A percentile compares a stretch with the other conserved stretches of the same genome.
These are phyloP conservation scores for Criorhina ranunculi DNA, from an alignment of 2,888 invertebrate genomes.

Conservation along the genomic window DNA sequence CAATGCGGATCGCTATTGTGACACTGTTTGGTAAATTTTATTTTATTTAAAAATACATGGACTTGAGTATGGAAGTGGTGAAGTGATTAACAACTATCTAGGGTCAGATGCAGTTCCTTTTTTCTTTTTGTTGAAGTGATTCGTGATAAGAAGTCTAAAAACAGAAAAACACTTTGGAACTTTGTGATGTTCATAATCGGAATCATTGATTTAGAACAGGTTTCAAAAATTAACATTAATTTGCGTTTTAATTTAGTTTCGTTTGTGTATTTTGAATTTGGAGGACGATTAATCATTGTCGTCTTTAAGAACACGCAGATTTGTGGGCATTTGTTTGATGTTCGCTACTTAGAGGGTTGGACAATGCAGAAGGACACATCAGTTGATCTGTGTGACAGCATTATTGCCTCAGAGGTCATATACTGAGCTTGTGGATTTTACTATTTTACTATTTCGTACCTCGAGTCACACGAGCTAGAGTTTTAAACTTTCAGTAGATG, in stretches of 20 bases:
- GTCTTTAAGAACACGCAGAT: neutral
- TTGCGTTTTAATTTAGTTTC: neutral
- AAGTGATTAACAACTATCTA: neutral
- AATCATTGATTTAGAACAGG: conserved; percentile 6
- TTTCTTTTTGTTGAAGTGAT: neutral
- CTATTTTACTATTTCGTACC: too few species aligned
- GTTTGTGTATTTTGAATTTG: neutral
- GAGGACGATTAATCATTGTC: neutral
- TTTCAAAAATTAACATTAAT: conserved; percentile 6
- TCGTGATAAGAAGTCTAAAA: conserved; percentile 15
- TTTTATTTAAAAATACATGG: neutral
- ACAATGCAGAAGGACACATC: too few species aligned
- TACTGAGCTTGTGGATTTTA: too few species aligned
- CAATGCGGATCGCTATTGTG: conserved; percentile 60
- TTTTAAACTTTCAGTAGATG: too few species aligned
- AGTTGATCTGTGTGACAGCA: too few species aligned
- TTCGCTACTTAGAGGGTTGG: neutral
- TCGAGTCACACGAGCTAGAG: too few species aligned
- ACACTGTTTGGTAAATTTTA: conserved; percentile 58
- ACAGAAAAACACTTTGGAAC: too few species aligned
- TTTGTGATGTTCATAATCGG: too few species aligned
- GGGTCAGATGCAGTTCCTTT: conserved; percentile 2
- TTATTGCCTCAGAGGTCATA: too few species aligned
- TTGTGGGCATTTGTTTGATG: neutral
- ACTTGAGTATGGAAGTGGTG: neutral